Percentiles rank a stretch among this genome's conserved stretches.
Conservation (phyloP, 2,113 vertebrate species). For the Oncorhynchus keta region DNA sequence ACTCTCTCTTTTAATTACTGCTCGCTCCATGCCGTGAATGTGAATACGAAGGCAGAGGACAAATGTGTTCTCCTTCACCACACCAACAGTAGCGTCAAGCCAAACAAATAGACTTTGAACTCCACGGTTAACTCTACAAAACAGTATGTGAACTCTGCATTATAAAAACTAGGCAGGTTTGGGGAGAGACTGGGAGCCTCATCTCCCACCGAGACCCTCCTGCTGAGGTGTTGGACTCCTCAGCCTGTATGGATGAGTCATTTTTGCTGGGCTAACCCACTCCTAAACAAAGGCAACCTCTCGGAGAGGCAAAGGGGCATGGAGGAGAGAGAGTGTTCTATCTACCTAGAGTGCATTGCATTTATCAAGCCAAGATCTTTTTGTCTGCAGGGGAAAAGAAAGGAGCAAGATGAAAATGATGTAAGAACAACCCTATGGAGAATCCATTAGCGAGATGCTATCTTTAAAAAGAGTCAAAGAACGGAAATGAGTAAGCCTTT, state of each 20-base stretch:
- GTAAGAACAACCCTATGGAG: not conserved
- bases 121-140: not conserved
- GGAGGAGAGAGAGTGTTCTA: not conserved
- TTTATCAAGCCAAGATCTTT: not conserved
- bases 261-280: not conserved
- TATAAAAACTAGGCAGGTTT: not conserved
- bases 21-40: not conserved
- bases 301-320: not conserved
- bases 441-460: not conserved
- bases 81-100: not conserved
- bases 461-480: not conserved
- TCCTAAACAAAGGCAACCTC: no score
- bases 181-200: not conserved
- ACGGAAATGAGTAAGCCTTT: not conserved
- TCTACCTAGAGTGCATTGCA: not conserved
- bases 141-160: not conserved
- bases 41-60: not conserved
- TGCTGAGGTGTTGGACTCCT: not conserved
- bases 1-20: not conserved
- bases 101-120: not conserved
- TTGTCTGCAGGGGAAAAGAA: not conserved
- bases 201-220: not conserved
- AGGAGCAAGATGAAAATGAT: not conserved
- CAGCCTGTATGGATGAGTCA: not conserved
- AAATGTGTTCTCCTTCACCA: not conserved